phyloP scores from a whole-genome alignment of 2,888 invertebrate genomes.

The Caradrina kadenii region DNA sequence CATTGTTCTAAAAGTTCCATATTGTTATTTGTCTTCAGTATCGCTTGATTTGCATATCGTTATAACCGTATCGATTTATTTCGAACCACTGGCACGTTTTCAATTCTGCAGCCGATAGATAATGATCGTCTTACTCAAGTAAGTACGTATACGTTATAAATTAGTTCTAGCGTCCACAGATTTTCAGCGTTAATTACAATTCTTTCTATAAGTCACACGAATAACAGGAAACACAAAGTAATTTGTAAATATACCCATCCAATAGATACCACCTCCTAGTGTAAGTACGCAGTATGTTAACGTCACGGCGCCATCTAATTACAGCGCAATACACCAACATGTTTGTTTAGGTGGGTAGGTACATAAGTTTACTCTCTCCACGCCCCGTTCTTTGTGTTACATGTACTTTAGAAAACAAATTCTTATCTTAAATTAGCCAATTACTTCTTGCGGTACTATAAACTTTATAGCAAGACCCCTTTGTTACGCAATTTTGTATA shows the following conservation, averaged over 20 bases:
- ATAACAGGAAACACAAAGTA: constrained; percentile 11
- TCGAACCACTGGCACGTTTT: constrained; percentile 21
- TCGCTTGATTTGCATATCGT: constrained; percentile 39
- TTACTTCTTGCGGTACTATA: constrained; percentile 43
- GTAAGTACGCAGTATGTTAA: constrained; percentile 26
- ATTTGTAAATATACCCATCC: constrained; percentile 26
- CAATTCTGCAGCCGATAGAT: constrained; percentile 8
- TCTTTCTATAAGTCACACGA: neutral
- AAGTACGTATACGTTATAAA: neutral
- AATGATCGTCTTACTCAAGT: neutral
- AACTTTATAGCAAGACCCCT: constrained; percentile 28
- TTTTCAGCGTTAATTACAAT: constrained; percentile 1
- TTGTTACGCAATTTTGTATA: constrained; percentile 42
- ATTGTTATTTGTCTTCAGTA: constrained; percentile 35
- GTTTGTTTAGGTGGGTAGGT: constrained; percentile 51
- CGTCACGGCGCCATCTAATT: constrained; percentile 37
- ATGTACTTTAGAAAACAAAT: constrained; percentile 47
- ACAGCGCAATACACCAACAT: constrained; percentile 43
- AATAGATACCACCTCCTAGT: constrained; percentile 9
- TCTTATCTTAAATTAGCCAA: constrained; percentile 48
- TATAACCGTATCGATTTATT: constrained; percentile 33
- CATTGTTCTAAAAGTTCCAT: constrained; percentile 5
- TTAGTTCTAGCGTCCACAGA: neutral
- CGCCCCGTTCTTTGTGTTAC: constrained; percentile 39
- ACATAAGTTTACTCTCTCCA: constrained; percentile 43